phyloP scores from a whole-genome alignment of 2,113 vertebrate genomes.

The Entomyzon cyanotis region DNA sequence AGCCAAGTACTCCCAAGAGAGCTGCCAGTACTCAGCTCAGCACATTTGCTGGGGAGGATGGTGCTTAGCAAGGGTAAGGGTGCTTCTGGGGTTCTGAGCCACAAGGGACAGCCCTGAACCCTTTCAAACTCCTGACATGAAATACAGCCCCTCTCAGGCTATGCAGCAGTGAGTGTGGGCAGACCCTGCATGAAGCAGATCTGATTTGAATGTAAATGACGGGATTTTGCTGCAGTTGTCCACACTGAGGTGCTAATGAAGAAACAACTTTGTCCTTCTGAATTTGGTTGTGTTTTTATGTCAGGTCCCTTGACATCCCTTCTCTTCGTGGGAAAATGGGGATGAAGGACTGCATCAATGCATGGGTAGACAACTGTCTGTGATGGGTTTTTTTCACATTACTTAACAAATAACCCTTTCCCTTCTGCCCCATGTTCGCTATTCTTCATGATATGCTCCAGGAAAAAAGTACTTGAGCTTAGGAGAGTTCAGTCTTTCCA shows the following conservation, averaged over 20 bases:
- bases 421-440: not conserved
- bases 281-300: not conserved
- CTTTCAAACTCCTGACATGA: not conserved
- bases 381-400: not conserved
- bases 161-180: not conserved
- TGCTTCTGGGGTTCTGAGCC: not conserved
- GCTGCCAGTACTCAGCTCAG: not conserved
- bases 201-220: not conserved
- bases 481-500: not conserved
- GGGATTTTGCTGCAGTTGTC: not conserved
- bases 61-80: not conserved
- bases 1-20: not conserved
- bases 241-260: conserved; percentile 48
- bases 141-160: not conserved
- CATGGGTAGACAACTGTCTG: not conserved
- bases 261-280: not conserved
- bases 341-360: not conserved
- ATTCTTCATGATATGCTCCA: not conserved
- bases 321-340: not conserved
- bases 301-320: not conserved
- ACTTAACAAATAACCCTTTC: not conserved
- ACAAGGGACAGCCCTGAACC: not conserved
- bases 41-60: not conserved
- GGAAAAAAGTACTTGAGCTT: not conserved
- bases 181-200: not conserved